Evolutionary conservation across 2,797 vertebrate species (phyloP), one percentile per base, ranked within the genome.

Genomic region (Orestias chungarensis): DNA sequence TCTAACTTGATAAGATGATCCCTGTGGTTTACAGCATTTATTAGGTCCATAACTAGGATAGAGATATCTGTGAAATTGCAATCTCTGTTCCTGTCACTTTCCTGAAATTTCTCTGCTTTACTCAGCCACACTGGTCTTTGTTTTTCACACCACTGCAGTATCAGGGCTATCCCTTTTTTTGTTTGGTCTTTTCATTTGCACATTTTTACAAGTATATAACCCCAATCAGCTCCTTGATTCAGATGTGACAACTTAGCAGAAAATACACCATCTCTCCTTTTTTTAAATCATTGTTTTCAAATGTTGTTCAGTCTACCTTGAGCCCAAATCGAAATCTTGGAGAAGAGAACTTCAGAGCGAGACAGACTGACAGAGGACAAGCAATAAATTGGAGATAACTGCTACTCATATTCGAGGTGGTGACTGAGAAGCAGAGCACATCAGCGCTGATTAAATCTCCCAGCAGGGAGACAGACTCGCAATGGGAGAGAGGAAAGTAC

Each of bases 361-460:
- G 79, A 74, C 82, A 77, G 82, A 85, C 78, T 82, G 89, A 91
- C 88, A 87, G 84, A 92, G 83, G 86, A 91, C 88, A 84, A 87
- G 88, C 88, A 90, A 90, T 92, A 90, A 92, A 93, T 92, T 89
- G 90, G 81, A 90, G 88, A 93, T 93, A 93, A 94, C 86, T 84
- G 88, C 88, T 90, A 81, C 81, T 89, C 85, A 75, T 89, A 86
- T 91, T 89, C 49, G 82, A 91, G 92, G 90, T 90, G 87, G 89
- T 68, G 88, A 89, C 90, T 87, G 86, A 89, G 80, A 85, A 83
- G 82, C 85, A 86, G 80, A 86, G 82, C 87, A 84, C 89, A 92
- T 90, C 88, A 88, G 82, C 71, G 86, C 86, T 91, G 89, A 92
- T 94, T 93, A 92, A 92, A 92, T 87, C 86, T 78, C 87, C 82